A percentile compares a stretch with the other conserved stretches of the same genome.
Conservation (phyloP, 2,888 invertebrate species). For the Druceiella hillmani region DNA sequence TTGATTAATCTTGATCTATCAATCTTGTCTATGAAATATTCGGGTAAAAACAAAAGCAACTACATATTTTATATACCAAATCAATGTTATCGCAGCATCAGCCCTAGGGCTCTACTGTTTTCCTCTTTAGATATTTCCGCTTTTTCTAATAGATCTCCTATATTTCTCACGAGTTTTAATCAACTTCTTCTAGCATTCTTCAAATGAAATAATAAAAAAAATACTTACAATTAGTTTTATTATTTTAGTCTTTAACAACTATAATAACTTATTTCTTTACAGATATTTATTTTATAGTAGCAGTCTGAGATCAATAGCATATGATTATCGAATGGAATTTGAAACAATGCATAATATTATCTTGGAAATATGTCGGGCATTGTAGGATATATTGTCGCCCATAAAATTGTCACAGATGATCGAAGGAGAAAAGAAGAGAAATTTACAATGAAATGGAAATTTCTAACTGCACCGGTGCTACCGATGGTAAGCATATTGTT, state of each 20-base stretch:
- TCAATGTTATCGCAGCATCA: slow-evolving; percentile 15
- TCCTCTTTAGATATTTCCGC: too few relatives aligned
- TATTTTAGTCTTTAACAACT: slow-evolving; percentile 11
- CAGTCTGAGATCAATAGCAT: slow-evolving; percentile 15
- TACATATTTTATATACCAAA: slow-evolving; percentile 14
- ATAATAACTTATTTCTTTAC: slow-evolving; percentile 10
- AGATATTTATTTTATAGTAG: slow-evolving; percentile 13
- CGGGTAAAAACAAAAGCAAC: slow-evolving; percentile 11
- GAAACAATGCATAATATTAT: slow-evolving; percentile 14
- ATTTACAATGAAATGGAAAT: too few relatives aligned
- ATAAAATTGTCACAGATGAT: too few relatives aligned
- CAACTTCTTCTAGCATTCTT: slow-evolving; percentile 12
- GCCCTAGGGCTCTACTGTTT: too few relatives aligned
- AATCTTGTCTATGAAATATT: too few relatives aligned
- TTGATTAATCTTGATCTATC: too few relatives aligned
- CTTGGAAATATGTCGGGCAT: slow-evolving; percentile 10
- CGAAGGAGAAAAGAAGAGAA: too few relatives aligned
- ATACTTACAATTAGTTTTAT: slow-evolving; percentile 11
- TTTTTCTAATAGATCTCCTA: slow-evolving; percentile 12
- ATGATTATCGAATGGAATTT: slow-evolving; percentile 14
- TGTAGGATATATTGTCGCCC: slow-evolving; percentile 11
- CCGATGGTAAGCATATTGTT: too few relatives aligned
- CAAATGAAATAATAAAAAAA: slow-evolving; percentile 11
- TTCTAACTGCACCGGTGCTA: too few relatives aligned
- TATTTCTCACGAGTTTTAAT: slow-evolving; percentile 14